phyloP scores from a whole-genome alignment of 2,113 vertebrate genomes.

The Axis porcinus region DNA sequence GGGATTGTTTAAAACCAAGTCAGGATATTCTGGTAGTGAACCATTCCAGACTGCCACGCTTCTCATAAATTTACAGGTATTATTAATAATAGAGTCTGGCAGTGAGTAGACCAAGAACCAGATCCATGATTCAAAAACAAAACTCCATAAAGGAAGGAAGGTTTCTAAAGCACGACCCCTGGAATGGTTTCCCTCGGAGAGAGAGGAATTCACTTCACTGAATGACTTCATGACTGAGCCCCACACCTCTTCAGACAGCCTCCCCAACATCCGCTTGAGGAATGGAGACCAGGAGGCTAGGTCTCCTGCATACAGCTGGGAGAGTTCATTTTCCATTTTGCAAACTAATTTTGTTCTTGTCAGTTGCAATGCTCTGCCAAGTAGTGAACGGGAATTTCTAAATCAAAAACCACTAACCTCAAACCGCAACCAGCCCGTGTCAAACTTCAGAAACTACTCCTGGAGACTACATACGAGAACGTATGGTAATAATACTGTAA shows the following conservation, averaged over 20 bases:
- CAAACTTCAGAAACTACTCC: slow-evolving; percentile 67
- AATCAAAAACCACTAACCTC: slow-evolving; percentile 77
- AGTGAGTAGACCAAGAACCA: slow-evolving; percentile 13
- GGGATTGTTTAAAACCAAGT: neutral
- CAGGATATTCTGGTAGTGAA: slow-evolving; percentile 4
- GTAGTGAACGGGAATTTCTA: slow-evolving; percentile 75
- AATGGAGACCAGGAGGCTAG: neutral
- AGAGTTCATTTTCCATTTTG: slow-evolving; percentile 78
- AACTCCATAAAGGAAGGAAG: neutral
- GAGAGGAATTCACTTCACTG: neutral
- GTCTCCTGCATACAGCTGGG: slow-evolving; percentile 72
- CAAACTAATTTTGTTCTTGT: slow-evolving; percentile 80
- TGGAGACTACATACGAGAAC: slow-evolving; percentile 26
- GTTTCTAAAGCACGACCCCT: neutral
- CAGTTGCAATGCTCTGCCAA: slow-evolving; percentile 74
- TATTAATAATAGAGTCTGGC: slow-evolving; percentile 30
- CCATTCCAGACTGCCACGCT: neutral
- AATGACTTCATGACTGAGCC: neutral
- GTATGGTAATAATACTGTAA: slow-evolving; percentile 63
- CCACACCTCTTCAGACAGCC: neutral
- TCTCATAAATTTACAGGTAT: slow-evolving; percentile 40
- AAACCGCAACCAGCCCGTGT: slow-evolving; percentile 73
- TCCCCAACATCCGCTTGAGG: neutral
- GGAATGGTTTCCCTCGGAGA: neutral
- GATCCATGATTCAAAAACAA: slow-evolving; percentile 4